These are phyloP conservation scores for Eumaeus atala DNA, from an alignment of 1,140 invertebrate species.

Conservation along the genomic window DNA sequence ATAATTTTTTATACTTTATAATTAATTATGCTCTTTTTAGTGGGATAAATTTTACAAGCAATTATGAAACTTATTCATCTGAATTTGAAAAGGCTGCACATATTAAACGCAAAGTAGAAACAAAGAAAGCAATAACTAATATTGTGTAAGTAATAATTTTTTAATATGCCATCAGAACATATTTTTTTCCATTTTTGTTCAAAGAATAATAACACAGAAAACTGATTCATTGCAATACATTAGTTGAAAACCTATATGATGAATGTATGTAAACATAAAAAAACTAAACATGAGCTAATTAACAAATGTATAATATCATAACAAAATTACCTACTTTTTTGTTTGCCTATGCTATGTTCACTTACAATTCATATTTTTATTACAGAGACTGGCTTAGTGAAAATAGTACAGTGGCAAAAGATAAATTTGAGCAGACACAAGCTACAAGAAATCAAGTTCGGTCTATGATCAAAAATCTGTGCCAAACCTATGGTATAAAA, in stretches of 20 bases:
- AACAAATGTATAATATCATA: too few relatives aligned
- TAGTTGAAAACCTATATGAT: too few relatives aligned
- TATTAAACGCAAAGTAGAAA: conserved; percentile 57
- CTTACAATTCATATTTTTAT: conserved; percentile 16
- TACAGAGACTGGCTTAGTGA: conserved; percentile 57
- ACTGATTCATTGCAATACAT: too few relatives aligned
- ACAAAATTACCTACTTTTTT: too few relatives aligned
- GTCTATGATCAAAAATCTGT: conserved; percentile 46
- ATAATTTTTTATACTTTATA: too few relatives aligned
- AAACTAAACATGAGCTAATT: too few relatives aligned
- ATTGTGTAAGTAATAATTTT: conserved; percentile 42
- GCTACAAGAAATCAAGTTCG: conserved; percentile 60
- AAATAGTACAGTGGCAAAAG: conserved; percentile 48
- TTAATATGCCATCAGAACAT: conserved; percentile 11
- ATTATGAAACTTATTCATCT: conserved; percentile 50
- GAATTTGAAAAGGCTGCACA: conserved; percentile 54
- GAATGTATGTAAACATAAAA: too few relatives aligned
- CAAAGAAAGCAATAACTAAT: conserved; percentile 52
- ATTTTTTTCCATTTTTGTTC: too few relatives aligned
- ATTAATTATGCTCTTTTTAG: conserved; percentile 42
- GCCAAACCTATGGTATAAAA: conserved; percentile 66
- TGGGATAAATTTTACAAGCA: conserved; percentile 43
- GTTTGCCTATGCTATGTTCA: too few relatives aligned
- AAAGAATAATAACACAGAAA: too few relatives aligned
- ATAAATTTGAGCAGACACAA: conserved; percentile 55